Conservation (phyloP, 2,113 vertebrate species). For the Gracilinanus agilis region DNA sequence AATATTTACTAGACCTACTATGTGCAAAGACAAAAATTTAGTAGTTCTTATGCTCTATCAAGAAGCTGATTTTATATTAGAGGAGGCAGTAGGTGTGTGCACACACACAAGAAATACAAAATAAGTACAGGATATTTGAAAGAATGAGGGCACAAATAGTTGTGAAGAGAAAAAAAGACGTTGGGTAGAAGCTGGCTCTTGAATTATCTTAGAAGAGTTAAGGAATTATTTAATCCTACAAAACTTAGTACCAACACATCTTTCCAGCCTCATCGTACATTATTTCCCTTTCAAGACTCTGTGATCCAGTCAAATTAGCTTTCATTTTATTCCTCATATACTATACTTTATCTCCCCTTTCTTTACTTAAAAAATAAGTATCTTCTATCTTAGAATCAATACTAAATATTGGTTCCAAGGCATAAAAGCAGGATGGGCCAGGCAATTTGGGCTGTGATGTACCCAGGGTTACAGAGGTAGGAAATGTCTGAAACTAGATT, state of each 20-base stretch:
- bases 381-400: no score
- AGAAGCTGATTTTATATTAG: background rate
- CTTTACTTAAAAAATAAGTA: background rate
- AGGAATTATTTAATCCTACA: background rate
- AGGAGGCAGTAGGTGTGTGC: background rate
- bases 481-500: no score
- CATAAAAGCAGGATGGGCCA: no score
- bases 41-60: background rate
- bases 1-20: background rate
- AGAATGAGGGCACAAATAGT: background rate
- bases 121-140: background rate
- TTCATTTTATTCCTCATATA: background rate
- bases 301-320: background rate
- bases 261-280: background rate
- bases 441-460: no score
- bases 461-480: no score
- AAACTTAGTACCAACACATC: background rate
- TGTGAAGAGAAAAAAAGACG: background rate
- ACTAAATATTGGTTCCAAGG: no score
- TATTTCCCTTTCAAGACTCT: background rate
- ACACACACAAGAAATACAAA: background rate
- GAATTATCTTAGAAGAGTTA: background rate
- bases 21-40: background rate
- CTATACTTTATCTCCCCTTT: background rate
- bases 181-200: background rate